These are phyloP conservation scores for Rutpela maculata DNA, from an alignment of 2,888 invertebrate genomes.

Conservation along the genomic window DNA sequence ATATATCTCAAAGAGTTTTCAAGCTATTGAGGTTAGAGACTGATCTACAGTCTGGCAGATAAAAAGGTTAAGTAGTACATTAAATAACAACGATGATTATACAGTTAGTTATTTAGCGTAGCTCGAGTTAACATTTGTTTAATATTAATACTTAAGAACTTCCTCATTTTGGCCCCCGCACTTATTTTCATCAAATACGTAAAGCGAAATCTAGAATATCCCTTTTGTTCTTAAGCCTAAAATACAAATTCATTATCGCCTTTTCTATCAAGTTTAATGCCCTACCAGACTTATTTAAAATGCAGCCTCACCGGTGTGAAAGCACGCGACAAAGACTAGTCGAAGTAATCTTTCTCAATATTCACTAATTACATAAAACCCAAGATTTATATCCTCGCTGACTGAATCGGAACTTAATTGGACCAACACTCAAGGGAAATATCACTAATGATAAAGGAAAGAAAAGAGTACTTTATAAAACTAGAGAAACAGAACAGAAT, in stretches of 20 bases:
- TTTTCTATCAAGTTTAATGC: conserved; percentile 9
- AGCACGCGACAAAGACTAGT: conserved; percentile 41
- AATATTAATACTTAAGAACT: too few species aligned
- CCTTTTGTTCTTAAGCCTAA: not conserved
- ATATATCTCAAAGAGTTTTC: too few species aligned
- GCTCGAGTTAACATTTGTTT: too few species aligned
- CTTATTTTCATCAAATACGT: not conserved
- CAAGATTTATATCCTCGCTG: conserved; percentile 49
- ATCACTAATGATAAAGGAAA: conserved; percentile 52
- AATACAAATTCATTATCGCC: not conserved
- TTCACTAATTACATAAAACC: conserved; percentile 56
- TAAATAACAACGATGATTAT: too few species aligned
- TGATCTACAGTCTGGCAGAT: too few species aligned
- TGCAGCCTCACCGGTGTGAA: conserved; percentile 15
- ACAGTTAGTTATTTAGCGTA: too few species aligned
- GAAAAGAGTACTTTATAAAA: conserved; percentile 1
- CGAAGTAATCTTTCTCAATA: conserved; percentile 56
- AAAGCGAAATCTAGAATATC: not conserved
- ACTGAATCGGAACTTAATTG: conserved; percentile 55
- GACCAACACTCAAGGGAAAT: conserved; percentile 56
- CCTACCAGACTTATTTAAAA: conserved; percentile 21
- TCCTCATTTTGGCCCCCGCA: too few species aligned
- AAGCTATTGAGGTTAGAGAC: too few species aligned
- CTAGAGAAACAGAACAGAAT: conserved; percentile 11
- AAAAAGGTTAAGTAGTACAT: too few species aligned